Percentiles rank a stretch among this genome's conserved stretches.
phyloP scores from a whole-genome alignment of 2,113 vertebrate genomes.

The Stomatorhinus ivindoensis region DNA sequence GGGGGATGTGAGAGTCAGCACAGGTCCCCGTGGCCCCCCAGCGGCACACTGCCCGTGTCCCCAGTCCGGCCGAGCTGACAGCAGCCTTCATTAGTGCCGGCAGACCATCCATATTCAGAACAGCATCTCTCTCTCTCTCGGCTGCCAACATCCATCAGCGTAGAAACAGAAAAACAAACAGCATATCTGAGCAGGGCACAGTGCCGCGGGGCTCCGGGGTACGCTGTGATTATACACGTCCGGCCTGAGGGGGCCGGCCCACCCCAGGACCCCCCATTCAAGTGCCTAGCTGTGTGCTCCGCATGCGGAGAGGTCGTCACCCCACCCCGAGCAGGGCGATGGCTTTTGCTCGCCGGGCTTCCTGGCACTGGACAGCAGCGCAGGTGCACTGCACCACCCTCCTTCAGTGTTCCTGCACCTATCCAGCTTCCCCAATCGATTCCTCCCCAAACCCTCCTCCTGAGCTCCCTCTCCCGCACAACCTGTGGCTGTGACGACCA shows the following conservation, averaged over 20 bases:
- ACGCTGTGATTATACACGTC: neutral
- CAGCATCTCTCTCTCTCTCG: neutral
- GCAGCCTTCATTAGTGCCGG: neutral
- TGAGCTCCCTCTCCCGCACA: neutral
- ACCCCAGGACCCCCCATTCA: neutral
- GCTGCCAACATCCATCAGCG: conserved; percentile 7
- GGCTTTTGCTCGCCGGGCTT: neutral
- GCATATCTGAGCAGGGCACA: neutral
- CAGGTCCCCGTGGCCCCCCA: neutral
- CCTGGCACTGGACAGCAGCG: neutral
- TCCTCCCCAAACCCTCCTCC: neutral
- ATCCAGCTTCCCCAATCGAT: neutral
- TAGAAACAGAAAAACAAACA: conserved; percentile 1
- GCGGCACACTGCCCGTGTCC: neutral
- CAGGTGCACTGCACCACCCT: neutral
- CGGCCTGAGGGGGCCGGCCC: neutral
- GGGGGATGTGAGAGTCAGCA: neutral
- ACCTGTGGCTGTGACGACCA: neutral
- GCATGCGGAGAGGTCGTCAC: neutral
- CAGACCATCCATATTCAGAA: conserved; percentile 1
- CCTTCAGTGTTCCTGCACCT: too few relatives aligned
- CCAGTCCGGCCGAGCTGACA: neutral
- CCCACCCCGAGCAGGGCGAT: neutral
- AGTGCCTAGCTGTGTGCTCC: neutral
- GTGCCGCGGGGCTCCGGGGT: neutral